Evolutionary conservation across 2,888 invertebrate genomes (phyloP), one percentile per base, ranked within the genome.

Genomic region (Meandrusa payeni): DNA sequence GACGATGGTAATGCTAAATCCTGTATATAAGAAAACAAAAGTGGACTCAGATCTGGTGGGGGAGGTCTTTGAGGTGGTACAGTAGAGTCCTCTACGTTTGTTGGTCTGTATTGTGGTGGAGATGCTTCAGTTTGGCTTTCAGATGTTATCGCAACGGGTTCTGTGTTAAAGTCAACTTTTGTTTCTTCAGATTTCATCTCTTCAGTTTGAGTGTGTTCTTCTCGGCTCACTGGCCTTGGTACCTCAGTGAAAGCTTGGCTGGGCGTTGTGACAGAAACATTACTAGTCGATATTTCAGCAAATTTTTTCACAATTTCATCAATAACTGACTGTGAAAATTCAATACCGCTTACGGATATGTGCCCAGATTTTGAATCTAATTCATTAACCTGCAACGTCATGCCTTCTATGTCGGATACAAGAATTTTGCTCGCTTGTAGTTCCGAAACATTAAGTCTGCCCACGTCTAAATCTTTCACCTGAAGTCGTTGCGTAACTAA

Each of bases 361-460:
- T 91, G 91, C 0, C 93, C 93, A 0, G 91, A 90, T 63, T 91
- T 92, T 3, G 93, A 92, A 56, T 91, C 91, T 47, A 95, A 79
- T 62, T 95, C 94, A 34, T 92, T 89, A 0, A 94, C 91, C 50
- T 91, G 91, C 50, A 95, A 88, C 20, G 92, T 91, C 55, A 91
- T 89, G 3, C 94, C 93, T 61, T 95, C 95, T 47, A 95, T 91
- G 69, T 95, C 94, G 0, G 95, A 94, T 0, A 95, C 95, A 34
- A 93, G 87, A 48, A 95, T 93, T 69, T 93, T 94, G 41, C 91
- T 92, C 0, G 95, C 95, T 68, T 94, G 92, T 26, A 95, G 76
- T 58, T 94, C 94, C 43, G 93, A 92, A 0, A 95, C 95, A 50
- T 92, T 93, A 10, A 96, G 69, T 34, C 93, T 89, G 41, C 95